Conservation (phyloP, 2,888 invertebrate species). For the Zaprionus bogoriensis region DNA sequence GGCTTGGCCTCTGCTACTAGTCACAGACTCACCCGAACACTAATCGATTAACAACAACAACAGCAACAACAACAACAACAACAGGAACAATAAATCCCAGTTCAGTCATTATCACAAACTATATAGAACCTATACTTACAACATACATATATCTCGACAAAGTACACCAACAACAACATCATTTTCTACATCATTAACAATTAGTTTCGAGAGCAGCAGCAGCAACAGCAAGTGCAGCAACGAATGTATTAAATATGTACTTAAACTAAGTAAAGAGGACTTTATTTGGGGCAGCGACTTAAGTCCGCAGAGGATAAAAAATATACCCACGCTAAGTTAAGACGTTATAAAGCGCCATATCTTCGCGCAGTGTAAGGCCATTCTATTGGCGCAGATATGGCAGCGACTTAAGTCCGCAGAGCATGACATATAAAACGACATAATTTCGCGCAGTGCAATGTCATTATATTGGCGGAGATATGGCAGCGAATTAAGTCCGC, state of each 20-base stretch:
- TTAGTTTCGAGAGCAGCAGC: conserved; percentile 5
- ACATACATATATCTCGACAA: conserved; percentile 37
- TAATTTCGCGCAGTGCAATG: too few relatives aligned
- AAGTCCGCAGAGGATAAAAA: conserved; percentile 11
- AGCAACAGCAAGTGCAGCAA: conserved; percentile 31
- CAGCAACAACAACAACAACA: conserved; percentile 32
- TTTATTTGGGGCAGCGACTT: conserved; percentile 36
- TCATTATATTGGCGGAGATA: too few relatives aligned
- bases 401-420: too few relatives aligned
- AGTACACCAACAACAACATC: conserved; percentile 25
- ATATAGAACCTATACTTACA: conserved; percentile 5
- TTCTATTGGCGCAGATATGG: too few relatives aligned
- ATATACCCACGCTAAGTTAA: too few relatives aligned
- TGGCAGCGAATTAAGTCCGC: too few relatives aligned
- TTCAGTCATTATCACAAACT: conserved; percentile 21
- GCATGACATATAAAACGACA: too few relatives aligned
- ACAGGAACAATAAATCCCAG: conserved; percentile 44
- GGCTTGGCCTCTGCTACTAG: conserved; percentile 59
- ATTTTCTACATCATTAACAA: conserved; percentile 39
- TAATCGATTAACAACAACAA: conserved; percentile 34
- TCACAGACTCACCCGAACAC: conserved; percentile 45
- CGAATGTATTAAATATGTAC: conserved; percentile 71
- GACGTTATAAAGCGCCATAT: too few relatives aligned
- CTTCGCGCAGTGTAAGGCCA: too few relatives aligned
- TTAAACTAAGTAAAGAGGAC: conserved; percentile 52